These are phyloP conservation scores for Hypocryptadius cinnamomeus DNA, from an alignment of 2,113 vertebrate species.

Conservation along the genomic window DNA sequence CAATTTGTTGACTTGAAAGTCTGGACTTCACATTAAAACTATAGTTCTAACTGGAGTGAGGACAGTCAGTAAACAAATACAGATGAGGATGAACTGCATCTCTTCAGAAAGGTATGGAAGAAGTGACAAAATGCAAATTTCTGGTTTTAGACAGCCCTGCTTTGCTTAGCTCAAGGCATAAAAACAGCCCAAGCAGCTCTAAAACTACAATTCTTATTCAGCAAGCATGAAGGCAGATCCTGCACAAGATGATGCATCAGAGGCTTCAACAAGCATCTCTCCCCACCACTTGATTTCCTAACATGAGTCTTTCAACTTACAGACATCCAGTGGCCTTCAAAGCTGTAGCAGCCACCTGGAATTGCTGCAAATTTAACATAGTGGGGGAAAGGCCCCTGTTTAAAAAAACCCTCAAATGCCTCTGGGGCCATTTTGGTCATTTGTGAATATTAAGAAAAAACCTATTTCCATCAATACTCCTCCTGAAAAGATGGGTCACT, in stretches of 20 bases:
- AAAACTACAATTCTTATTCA: neutral
- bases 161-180: constrained; percentile 7
- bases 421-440: constrained; percentile 44
- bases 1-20: constrained; percentile 15
- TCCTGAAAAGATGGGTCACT: constrained; percentile 58
- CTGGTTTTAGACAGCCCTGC: neutral
- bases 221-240: constrained; percentile 31
- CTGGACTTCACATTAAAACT: constrained; percentile 18
- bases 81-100: constrained; percentile 34
- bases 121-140: neutral
- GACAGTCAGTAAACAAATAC: constrained; percentile 35
- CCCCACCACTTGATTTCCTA: neutral
- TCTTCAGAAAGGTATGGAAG: constrained; percentile 43
- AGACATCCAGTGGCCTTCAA: neutral
- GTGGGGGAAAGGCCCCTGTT: neutral
- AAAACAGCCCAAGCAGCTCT: constrained; percentile 5
- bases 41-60: constrained; percentile 21
- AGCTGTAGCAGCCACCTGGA: neutral
- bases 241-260: neutral
- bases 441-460: constrained; percentile 33
- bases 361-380: neutral
- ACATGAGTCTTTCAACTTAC: neutral
- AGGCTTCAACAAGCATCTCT: neutral
- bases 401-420: neutral
- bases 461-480: constrained; percentile 62